Percentiles rank a stretch among this genome's conserved stretches.
phyloP scores from a whole-genome alignment of 2,888 invertebrate species.

The Platerodrilus igneus region DNA sequence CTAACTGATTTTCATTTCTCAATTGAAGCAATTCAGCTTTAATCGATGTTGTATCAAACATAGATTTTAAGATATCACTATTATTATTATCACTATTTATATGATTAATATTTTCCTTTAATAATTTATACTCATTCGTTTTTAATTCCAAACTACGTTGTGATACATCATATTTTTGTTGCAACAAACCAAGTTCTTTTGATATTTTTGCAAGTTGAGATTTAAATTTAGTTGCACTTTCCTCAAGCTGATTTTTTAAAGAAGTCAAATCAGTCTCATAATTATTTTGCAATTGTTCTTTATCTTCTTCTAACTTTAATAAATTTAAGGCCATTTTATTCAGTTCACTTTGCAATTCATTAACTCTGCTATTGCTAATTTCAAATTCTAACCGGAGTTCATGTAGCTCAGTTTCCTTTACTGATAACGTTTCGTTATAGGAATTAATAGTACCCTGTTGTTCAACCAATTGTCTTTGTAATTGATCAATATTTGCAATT shows the following conservation, averaged over 20 bases:
- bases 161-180: slow-evolving; percentile 41
- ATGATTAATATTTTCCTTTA: slow-evolving; percentile 50
- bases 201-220: slow-evolving; percentile 49
- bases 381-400: slow-evolving; percentile 48
- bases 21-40: slow-evolving; percentile 57
- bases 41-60: slow-evolving; percentile 54
- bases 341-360: slow-evolving; percentile 42
- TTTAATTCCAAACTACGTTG: slow-evolving; percentile 43
- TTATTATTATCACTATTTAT: slow-evolving; percentile 47
- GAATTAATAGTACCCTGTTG: slow-evolving; percentile 57
- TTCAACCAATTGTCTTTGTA: slow-evolving; percentile 61
- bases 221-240: slow-evolving; percentile 34
- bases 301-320: slow-evolving; percentile 45
- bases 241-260: slow-evolving; percentile 39
- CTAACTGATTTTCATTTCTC: slow-evolving; percentile 51
- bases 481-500: slow-evolving; percentile 60
- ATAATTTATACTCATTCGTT: slow-evolving; percentile 45
- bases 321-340: slow-evolving; percentile 43
- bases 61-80: slow-evolving; percentile 37
- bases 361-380: slow-evolving; percentile 41
- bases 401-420: slow-evolving; percentile 54
- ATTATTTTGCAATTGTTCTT: slow-evolving; percentile 42
- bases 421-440: slow-evolving; percentile 51
- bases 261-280: slow-evolving; percentile 40
- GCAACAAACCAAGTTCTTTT: slow-evolving; percentile 49